Conservation (phyloP, 2,888 invertebrate species). For the Dryobotodes eremita region DNA sequence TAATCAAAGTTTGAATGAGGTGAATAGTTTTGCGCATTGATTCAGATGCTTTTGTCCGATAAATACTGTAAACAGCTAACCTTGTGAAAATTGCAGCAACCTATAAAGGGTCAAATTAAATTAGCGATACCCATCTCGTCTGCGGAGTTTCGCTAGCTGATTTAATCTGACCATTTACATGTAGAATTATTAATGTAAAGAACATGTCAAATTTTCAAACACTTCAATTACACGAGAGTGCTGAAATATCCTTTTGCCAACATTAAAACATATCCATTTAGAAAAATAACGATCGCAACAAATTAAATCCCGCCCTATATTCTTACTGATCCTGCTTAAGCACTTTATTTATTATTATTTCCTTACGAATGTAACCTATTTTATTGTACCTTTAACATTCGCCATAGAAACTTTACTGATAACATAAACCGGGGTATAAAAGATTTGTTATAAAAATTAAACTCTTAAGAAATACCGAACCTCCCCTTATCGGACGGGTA, state of each 20-base stretch:
- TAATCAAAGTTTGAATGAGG: too few relatives aligned
- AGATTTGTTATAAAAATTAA: slow-evolving; percentile 89
- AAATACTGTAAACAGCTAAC: not conserved
- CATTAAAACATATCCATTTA: slow-evolving; percentile 46
- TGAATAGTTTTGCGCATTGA: too few relatives aligned
- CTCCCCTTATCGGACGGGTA: slow-evolving; percentile 79
- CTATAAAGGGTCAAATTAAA: too few relatives aligned
- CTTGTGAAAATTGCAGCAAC: not conserved
- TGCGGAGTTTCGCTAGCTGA: too few relatives aligned
- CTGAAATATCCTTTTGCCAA: slow-evolving; percentile 1
- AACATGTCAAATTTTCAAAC: not conserved
- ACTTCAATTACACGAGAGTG: slow-evolving; percentile 1
- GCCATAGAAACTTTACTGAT: slow-evolving; percentile 83
- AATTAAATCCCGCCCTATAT: slow-evolving; percentile 64
- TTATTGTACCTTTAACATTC: slow-evolving; percentile 83
- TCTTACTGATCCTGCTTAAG: slow-evolving; percentile 68
- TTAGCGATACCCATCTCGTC: too few relatives aligned
- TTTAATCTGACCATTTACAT: too few relatives aligned
- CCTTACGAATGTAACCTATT: slow-evolving; percentile 82
- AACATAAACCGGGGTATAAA: slow-evolving; percentile 85
- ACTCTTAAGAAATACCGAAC: slow-evolving; percentile 81
- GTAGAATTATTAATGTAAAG: too few relatives aligned
- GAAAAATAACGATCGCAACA: slow-evolving; percentile 62
- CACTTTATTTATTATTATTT: slow-evolving; percentile 78
- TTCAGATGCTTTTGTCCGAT: too few relatives aligned